Base-by-base conservation (phyloP, 2,797 vertebrate genomes). In the Botia almorhae region DNA sequence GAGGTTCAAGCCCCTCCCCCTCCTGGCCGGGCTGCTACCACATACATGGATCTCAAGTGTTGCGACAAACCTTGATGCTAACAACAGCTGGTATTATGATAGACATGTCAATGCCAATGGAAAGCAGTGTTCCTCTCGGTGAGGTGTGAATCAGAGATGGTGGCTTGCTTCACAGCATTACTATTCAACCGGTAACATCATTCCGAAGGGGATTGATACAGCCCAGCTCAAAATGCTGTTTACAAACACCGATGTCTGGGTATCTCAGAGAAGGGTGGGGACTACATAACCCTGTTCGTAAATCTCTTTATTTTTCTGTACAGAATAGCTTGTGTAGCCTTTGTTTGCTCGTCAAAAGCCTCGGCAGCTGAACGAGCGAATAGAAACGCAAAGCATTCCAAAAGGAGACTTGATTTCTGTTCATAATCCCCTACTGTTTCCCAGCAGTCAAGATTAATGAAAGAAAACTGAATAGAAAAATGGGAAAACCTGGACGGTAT, bases 111-210 rank as follows among this genome's bases (percentile, higher is more conserved):
- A 12, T 2, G 51, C 70, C 78, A 70, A 87, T 82, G 75, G 60
- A 69, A 83, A 51, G 33, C 14, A 67, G 68, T 80, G 56, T 69
- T 51, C 67, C 64, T 76, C 76, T 12, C n/a, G 69, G 68, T 81
- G 81, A 55, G 81, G 80, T 81, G 83, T 63, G 87, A 87, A 86
- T 85, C 26, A 56, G 36, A 23, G 56, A 60, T 51, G 23, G 81
- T 73, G 60, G 81, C 81, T 88, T 78, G 84, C 82, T 87, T 88
- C 86, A 83, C 64, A 73, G 69, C 79, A 81, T 75, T 82, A 46
- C 81, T 72, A 86, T 81, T 81, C 79, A 83, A 87, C 86, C 82
- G 82, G 69, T 85, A 76, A 78, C 78, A 80, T 71, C 78, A 63
- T 80, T 85, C 87, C 80, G 17, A 51, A 81, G 70, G 76, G 53